These are phyloP conservation scores for Vanessa atalanta DNA, from an alignment of 1,140 invertebrate genomes.

Conservation along the genomic window DNA sequence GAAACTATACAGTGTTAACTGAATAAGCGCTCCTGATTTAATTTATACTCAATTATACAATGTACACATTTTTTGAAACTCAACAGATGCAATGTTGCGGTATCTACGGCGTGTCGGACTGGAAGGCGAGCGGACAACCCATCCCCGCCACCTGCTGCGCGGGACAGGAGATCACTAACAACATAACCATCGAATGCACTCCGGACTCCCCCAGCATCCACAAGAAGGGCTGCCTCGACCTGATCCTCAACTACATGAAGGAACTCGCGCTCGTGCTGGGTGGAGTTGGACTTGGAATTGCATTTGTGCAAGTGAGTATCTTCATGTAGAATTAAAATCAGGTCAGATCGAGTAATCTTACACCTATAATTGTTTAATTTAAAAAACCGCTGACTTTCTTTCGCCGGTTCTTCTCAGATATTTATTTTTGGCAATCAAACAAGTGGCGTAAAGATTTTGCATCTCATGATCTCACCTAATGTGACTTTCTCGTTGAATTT, in stretches of 20 bases:
- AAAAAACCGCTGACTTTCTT: too few species aligned
- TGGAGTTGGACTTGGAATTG: conserved; percentile 89
- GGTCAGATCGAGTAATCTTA: background rate
- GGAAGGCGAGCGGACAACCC: conserved; percentile 82
- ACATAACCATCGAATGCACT: conserved; percentile 69
- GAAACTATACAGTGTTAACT: too few species aligned
- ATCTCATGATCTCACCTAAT: too few species aligned
- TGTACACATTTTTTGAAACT: background rate
- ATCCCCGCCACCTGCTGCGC: conserved; percentile 87
- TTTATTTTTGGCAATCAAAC: too few species aligned
- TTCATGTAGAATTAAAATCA: background rate
- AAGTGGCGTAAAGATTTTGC: too few species aligned
- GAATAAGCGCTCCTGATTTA: too few species aligned
- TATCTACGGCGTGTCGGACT: conserved; percentile 85
- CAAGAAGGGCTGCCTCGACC: conserved; percentile 84
- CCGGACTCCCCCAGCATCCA: conserved; percentile 48
- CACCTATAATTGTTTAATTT: too few species aligned
- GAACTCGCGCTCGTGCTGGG: conserved; percentile 87
- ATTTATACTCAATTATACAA: too few species aligned
- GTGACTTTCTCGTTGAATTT: too few species aligned
- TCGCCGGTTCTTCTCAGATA: too few species aligned
- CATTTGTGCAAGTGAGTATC: conserved; percentile 86
- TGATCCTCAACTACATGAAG: conserved; percentile 84
- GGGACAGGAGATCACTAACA: conserved; percentile 81
- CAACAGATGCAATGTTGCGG: conserved; percentile 90